Evolutionary conservation across 35 echinoderm and acorn worm genomes (phyloP), one percentile per base, ranked within the genome.

Genomic region (Eucidaris tribuloides): DNA sequence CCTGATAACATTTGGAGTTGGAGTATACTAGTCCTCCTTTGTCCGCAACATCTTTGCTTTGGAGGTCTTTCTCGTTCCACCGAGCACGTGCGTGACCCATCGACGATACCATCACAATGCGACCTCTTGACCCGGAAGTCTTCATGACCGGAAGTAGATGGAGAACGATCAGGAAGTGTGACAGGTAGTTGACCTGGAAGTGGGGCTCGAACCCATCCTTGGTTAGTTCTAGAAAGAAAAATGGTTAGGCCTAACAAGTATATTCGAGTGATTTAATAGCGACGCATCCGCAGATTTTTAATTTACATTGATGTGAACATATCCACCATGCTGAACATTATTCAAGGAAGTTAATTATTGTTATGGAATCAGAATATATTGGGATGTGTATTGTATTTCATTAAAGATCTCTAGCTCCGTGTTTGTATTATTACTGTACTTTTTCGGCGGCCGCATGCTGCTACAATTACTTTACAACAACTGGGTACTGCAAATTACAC

Each of bases 151-250:
- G 92, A 65, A 94, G 56, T 9, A 94, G 81, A 57, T 94, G 87
- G 5, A 94, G 42, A 3, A 65, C 85, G 42, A 94, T 58, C 39
- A 94, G 87, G 82, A 94, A 76, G 71, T 94, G 92, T 11, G 86
- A 89, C 2, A 94, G 85, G 33, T 94, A 94, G 62, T 94, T 94
- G 7, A 94, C 92, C 41, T 94, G 92, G 65, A 90, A 94, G 29
- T 86, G 71, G 7, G 11, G 62, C 79, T 94, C 92, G 40, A 66
- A 85, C 34, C 87, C 82, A 82, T 94, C 92, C 2, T 41, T 77
- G 27, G 81, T 90, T 17, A 54, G 52, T 45, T 78, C 85, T 88
- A 28, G 3, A 22, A 7, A 42, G 5, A 37, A 48, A 45, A 84
- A 7, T 71, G 2, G 50, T 15, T 34, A 45, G 44, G 17, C 20